Evolutionary conservation across 2,888 invertebrate genomes (phyloP), one percentile per base, ranked within the genome.

Genomic region (Monochamus alternatus): DNA sequence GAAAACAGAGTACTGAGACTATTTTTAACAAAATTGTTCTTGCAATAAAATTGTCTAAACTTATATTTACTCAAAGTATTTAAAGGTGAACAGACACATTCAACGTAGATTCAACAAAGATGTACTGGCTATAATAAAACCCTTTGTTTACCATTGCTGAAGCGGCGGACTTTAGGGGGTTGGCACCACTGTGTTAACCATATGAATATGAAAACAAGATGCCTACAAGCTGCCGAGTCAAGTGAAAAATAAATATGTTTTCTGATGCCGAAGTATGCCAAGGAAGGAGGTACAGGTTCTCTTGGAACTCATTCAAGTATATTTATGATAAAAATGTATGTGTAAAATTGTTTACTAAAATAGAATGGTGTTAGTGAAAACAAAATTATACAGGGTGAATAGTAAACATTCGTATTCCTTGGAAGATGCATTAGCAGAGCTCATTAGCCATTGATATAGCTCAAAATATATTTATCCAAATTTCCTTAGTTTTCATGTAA

Each of bases 131-230:
- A 64, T 72, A 63, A 72, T 72, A 72, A 72, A 72, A 72, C 58
- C 63, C 64, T 65, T 64, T 72, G 64, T 72, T 72, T 72, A 64
- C 72, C 22, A 58, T 64, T 55, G 55, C 72, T 72, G 32, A 64
- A 64, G 63, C 72, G 72, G 72, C 64, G 65, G 72, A 72, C 64
- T 55, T 63, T 72, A 52, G 64, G 58, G 72, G 72, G 72, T 64
- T 72, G 64, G 63, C 72, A 72, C 65, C 52, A 52, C 72, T 58
- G 52, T 44, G 65, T 64, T 72, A 72, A 72, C 63, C 32, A 72
- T 64, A 72, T 62, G 73, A 76, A 76, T 76, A 66, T 73, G 62
- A 74, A 70, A 70, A 76, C 70, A 52, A 69, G 63, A 65, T 64
- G 43, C 69, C 63, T 73, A 52, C 58, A 68, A 69, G 73, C 73